Evolutionary conservation across 2,888 invertebrate species (phyloP).

Genomic region (Carcina quercana): DNA sequence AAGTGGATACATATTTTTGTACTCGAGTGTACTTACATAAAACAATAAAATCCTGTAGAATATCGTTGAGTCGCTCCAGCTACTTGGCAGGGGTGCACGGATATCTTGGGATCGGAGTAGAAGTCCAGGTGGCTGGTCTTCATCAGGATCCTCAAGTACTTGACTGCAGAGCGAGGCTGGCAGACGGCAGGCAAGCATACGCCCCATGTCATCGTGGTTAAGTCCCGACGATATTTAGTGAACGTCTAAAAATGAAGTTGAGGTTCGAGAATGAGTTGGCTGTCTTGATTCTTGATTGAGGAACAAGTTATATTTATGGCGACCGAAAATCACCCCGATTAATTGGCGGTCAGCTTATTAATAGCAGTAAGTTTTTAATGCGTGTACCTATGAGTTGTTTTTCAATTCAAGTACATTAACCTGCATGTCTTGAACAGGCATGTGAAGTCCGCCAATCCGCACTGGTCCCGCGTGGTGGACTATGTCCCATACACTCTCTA

Average conservation of each 20-base stretch:
- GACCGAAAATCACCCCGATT: background rate
- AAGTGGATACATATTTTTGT: no score
- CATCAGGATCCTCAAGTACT: constrained; percentile 23
- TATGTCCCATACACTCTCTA: no score
- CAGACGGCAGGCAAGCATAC: constrained; percentile 31
- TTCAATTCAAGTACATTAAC: background rate
- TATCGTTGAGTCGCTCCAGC: constrained; percentile 12
- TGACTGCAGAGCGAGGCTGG: constrained; percentile 20
- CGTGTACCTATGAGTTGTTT: background rate
- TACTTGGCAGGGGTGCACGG: constrained; percentile 21
- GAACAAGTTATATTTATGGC: background rate
- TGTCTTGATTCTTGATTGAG: background rate
- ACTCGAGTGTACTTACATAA: constrained; percentile 29
- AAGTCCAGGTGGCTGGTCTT: constrained; percentile 20
- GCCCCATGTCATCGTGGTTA: constrained; percentile 27
- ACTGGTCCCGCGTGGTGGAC: no score
- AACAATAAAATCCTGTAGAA: constrained; percentile 17
- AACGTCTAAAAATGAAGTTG: constrained; percentile 19
- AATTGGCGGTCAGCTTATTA: background rate
- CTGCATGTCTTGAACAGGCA: background rate
- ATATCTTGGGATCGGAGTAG: constrained; percentile 16
- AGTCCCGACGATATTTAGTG: constrained; percentile 18
- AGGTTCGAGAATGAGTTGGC: background rate
- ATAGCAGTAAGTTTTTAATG: constrained; percentile 2
- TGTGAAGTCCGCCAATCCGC: no score